phyloP scores from a whole-genome alignment of 2,888 invertebrate species.

The Zaprionus obscuricornis region DNA sequence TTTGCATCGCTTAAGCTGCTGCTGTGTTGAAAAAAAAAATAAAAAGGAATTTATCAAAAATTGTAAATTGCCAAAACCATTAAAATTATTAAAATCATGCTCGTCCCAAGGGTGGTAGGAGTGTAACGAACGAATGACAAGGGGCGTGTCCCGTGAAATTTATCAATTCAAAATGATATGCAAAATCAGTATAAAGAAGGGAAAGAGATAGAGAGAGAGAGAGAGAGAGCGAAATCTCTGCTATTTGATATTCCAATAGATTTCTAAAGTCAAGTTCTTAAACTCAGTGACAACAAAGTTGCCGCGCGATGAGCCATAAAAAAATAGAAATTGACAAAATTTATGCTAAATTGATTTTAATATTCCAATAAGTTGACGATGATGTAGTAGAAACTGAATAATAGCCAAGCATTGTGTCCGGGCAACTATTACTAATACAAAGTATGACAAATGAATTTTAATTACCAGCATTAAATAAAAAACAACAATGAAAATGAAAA shows the following conservation, averaged over 20 bases:
- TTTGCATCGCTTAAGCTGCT: conserved; percentile 69
- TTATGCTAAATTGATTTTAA: conserved; percentile 74
- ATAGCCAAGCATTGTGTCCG: conserved; percentile 46
- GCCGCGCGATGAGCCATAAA: conserved; percentile 25
- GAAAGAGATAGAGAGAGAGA: conserved; percentile 1
- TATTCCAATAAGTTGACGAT: conserved; percentile 39
- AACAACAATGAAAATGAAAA: conserved; percentile 7
- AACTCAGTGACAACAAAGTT: conserved; percentile 47
- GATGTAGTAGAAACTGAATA: conserved; percentile 13
- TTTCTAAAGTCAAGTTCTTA: conserved; percentile 1
- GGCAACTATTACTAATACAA: conserved; percentile 53
- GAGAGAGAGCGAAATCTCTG: conserved; percentile 14
- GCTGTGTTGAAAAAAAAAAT: conserved; percentile 20
- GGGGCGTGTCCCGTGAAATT: conserved; percentile 71
- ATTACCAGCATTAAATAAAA: conserved; percentile 60
- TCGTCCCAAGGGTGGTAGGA: conserved; percentile 18
- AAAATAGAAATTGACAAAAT: conserved; percentile 44
- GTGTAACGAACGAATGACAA: too few species aligned
- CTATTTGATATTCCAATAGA: conserved; percentile 44
- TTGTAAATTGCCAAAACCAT: conserved; percentile 80
- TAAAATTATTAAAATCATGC: conserved; percentile 82
- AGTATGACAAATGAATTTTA: conserved; percentile 75
- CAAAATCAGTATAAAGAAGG: conserved; percentile 54
- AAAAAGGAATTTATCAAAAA: conserved; percentile 77
- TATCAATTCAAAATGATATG: conserved; percentile 71